These are phyloP conservation scores for Ptychoptera contaminata DNA, from an alignment of 2,888 invertebrate species.

Conservation along the genomic window DNA sequence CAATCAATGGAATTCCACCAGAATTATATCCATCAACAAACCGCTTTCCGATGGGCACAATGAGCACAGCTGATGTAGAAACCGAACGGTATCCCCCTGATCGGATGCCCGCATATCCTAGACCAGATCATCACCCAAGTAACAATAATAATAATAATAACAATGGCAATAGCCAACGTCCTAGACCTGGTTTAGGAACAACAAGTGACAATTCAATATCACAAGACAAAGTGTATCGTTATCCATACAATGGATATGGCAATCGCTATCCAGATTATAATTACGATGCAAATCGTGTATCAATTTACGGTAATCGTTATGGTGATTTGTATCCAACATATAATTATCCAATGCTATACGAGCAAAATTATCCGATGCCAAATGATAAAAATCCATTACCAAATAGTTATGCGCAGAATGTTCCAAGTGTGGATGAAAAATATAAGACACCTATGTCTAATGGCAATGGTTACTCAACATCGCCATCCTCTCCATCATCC, in stretches of 20 bases:
- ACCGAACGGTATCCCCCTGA: no score
- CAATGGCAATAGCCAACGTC: background rate
- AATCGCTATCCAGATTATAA: conserved; percentile 1
- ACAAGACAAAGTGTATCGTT: background rate
- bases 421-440: conserved; percentile 23
- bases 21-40: no score
- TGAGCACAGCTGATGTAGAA: no score
- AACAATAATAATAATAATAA: no score
- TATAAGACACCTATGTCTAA: conserved; percentile 18
- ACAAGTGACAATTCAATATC: no score
- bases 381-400: conserved; percentile 25
- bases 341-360: conserved; percentile 28
- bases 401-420: conserved; percentile 27
- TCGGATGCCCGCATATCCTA: no score
- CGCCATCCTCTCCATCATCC: conserved; percentile 7
- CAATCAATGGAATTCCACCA: no score
- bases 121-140: conserved; percentile 1
- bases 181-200: background rate
- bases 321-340: conserved; percentile 25
- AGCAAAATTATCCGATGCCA: conserved; percentile 28
- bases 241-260: conserved; percentile 7
- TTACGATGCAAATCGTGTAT: conserved; percentile 10
- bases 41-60: no score
- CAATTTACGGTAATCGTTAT: conserved; percentile 12
- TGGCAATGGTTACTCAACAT: conserved; percentile 27